These are phyloP conservation scores for Proterorhinus semilunaris DNA, from an alignment of 2,113 vertebrate genomes.

Conservation along the genomic window DNA sequence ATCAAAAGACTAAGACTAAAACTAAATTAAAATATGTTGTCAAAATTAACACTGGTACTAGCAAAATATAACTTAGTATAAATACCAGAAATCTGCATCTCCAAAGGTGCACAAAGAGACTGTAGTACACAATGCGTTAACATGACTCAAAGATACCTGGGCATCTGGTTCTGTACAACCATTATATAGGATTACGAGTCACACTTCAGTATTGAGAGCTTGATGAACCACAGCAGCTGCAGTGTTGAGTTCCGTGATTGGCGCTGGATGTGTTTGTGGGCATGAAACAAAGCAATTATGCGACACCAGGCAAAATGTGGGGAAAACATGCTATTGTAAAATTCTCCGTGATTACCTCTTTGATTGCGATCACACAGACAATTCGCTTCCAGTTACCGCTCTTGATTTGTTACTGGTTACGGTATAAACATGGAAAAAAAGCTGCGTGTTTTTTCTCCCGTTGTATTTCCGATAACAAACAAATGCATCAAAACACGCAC, in stretches of 20 bases:
- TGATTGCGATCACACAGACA: background rate
- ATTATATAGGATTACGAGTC: background rate
- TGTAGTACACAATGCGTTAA: background rate
- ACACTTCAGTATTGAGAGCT: background rate
- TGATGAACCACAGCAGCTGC: constrained; percentile 40
- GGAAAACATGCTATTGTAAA: constrained; percentile 4
- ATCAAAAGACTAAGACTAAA: no score
- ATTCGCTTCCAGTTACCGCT: background rate
- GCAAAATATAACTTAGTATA: no score
- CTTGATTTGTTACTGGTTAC: background rate
- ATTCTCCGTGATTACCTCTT: background rate
- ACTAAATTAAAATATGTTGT: no score
- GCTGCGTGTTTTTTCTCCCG: background rate
- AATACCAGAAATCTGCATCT: no score
- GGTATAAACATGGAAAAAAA: background rate
- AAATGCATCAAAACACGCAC: constrained; percentile 1
- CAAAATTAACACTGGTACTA: no score
- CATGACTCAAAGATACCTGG: background rate
- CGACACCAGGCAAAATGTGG: background rate
- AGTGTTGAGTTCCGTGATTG: constrained; percentile 4
- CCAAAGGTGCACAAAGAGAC: no score
- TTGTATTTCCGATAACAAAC: background rate
- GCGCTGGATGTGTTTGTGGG: constrained; percentile 16
- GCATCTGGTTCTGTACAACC: background rate
- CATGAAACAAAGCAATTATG: constrained; percentile 32